These are phyloP conservation scores for Diachasma alloeum DNA, from an alignment of 1,140 invertebrate species.

Conservation along the genomic window DNA sequence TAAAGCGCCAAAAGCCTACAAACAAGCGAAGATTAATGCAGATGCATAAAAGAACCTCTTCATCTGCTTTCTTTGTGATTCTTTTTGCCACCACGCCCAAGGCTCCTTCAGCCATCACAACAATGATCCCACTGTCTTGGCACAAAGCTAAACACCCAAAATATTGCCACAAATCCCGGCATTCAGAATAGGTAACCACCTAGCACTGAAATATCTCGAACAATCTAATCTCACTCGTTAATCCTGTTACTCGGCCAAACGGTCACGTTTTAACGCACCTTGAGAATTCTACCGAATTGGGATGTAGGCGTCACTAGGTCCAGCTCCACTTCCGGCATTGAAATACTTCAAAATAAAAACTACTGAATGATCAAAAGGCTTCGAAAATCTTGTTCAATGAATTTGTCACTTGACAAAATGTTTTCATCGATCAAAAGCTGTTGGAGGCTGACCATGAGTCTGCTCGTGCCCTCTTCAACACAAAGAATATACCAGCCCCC, in stretches of 20 bases:
- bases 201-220: neutral
- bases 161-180: slow-evolving; percentile 53
- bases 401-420: slow-evolving; percentile 5
- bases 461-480: neutral
- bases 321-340: neutral
- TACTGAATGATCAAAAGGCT: too few relatives aligned
- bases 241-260: slow-evolving; percentile 58
- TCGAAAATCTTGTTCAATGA: neutral
- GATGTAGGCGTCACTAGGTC: neutral
- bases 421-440: neutral
- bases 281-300: neutral
- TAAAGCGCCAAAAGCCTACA: neutral
- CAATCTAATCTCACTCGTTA: slow-evolving; percentile 49
- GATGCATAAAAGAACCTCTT: neutral
- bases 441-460: neutral
- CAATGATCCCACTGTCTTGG: slow-evolving; percentile 39
- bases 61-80: neutral
- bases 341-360: too few relatives aligned
- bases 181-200: slow-evolving; percentile 32
- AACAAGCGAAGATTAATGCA: neutral
- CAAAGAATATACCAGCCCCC: neutral
- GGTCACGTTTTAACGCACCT: slow-evolving; percentile 48
- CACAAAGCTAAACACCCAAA: slow-evolving; percentile 52
- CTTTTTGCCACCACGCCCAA: slow-evolving; percentile 32
- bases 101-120: slow-evolving; percentile 33